Percentiles rank a stretch among this genome's conserved stretches.
These are phyloP conservation scores for Morpho achilles DNA, from an alignment of 2,888 invertebrate species.

Conservation along the genomic window DNA sequence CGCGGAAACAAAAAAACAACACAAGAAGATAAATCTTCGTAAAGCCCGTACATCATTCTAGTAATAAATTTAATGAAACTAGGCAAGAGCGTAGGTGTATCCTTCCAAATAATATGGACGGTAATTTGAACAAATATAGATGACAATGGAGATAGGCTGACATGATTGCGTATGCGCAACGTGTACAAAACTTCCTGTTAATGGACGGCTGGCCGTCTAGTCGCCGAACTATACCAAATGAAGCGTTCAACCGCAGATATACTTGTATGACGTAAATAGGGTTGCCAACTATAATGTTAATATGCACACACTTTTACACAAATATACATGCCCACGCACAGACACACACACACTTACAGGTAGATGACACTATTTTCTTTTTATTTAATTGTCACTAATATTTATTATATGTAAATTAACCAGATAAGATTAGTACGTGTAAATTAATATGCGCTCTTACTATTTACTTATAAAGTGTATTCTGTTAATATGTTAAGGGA, in stretches of 20 bases:
- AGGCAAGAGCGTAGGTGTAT: not conserved
- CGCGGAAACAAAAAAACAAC: too few relatives aligned
- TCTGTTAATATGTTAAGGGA: too few relatives aligned
- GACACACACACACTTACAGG: not conserved
- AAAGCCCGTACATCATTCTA: not conserved
- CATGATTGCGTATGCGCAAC: slow-evolving; percentile 56
- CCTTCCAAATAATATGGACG: slow-evolving; percentile 2
- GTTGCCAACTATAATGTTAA: not conserved
- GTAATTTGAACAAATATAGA: not conserved
- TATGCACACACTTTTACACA: not conserved
- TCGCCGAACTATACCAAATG: slow-evolving; percentile 31
- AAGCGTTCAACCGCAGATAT: slow-evolving; percentile 19
- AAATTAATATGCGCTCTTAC: too few relatives aligned
- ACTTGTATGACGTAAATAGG: not conserved
- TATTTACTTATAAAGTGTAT: too few relatives aligned
- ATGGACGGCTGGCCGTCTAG: slow-evolving; percentile 49
- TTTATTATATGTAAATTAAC: too few relatives aligned
- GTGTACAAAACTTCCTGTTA: slow-evolving; percentile 61
- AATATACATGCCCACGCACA: not conserved
- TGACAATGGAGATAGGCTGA: slow-evolving; percentile 25
- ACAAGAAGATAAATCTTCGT: not conserved
- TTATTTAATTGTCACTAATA: too few relatives aligned
- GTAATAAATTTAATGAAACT: not conserved
- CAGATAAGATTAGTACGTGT: too few relatives aligned
- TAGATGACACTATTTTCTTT: too few relatives aligned